phyloP scores from a whole-genome alignment of 2,113 vertebrate genomes.

The Pristiophorus japonicus region DNA sequence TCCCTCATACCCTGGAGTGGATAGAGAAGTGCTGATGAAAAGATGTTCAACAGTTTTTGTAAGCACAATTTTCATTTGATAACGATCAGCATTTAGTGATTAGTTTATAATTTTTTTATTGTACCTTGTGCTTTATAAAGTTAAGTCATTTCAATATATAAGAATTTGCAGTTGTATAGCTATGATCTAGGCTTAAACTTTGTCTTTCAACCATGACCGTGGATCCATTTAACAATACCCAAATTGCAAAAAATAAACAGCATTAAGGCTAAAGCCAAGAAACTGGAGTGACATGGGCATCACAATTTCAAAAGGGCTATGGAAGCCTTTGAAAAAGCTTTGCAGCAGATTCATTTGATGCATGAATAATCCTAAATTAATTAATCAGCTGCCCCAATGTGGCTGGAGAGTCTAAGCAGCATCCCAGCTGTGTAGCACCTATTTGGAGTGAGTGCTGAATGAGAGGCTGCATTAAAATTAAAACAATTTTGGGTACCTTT shows the following conservation, averaged over 20 bases:
- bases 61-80: constrained; percentile 15
- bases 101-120: background rate
- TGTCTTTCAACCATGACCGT: background rate
- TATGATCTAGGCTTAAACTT: background rate
- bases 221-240: background rate
- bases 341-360: background rate
- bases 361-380: background rate
- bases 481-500: background rate
- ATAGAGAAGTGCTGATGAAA: constrained; percentile 65
- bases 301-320: background rate
- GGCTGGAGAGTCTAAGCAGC: background rate
- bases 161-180: too few relatives aligned
- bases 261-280: background rate
- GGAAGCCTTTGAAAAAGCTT: background rate
- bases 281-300: background rate
- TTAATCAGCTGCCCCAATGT: background rate
- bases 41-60: constrained; percentile 39
- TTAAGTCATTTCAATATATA: background rate
- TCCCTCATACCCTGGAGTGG: constrained; percentile 53
- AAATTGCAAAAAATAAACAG: background rate
- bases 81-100: background rate
- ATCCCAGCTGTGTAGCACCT: background rate
- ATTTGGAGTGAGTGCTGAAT: background rate
- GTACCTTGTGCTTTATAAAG: background rate
- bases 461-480: background rate